A percentile compares a stretch with the other conserved stretches of the same genome.
Evolutionary conservation across 2,888 invertebrate species (phyloP).

Genomic region (Linnaemya vulpina): DNA sequence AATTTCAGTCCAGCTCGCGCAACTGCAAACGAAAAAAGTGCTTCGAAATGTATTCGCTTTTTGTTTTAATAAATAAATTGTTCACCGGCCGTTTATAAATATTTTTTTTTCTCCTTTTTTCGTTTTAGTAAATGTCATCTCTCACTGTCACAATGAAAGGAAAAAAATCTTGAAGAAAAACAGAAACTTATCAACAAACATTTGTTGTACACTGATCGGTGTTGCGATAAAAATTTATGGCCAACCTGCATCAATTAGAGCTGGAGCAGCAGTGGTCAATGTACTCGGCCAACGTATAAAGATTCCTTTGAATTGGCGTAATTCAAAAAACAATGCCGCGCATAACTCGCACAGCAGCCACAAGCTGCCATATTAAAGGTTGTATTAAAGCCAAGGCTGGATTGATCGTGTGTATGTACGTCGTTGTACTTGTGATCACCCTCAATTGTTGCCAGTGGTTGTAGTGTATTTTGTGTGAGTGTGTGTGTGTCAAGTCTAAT

Average conservation of each 20-base stretch:
- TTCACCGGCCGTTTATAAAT: neutral
- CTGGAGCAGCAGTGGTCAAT: conserved; percentile 71
- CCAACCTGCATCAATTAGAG: conserved; percentile 82
- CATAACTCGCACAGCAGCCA: conserved; percentile 56
- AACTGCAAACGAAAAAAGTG: neutral
- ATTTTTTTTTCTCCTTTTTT: conserved; percentile 25
- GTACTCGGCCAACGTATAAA: conserved; percentile 53
- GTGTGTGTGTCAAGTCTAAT: neutral
- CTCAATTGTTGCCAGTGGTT: conserved; percentile 40
- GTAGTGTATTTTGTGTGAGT: neutral
- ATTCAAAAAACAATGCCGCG: conserved; percentile 70
- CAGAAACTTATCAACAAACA: conserved; percentile 49
- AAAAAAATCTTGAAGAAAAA: conserved; percentile 6
- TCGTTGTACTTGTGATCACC: conserved; percentile 34
- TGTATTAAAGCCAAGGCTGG: conserved; percentile 8
- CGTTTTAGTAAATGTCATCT: conserved; percentile 61
- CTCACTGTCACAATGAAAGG: conserved; percentile 51
- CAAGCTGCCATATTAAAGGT: conserved; percentile 29
- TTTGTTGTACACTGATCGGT: conserved; percentile 63
- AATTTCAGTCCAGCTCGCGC: neutral
- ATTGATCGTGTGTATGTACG: conserved; percentile 1
- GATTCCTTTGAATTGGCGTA: conserved; percentile 65
- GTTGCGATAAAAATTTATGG: conserved; percentile 79
- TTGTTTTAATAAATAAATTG: conserved; percentile 5
- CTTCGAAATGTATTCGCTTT: neutral